A percentile compares a stretch with the other conserved stretches of the same genome.
Evolutionary conservation across 1,140 invertebrate genomes (phyloP).

Genomic region (Holotrichia oblita): DNA sequence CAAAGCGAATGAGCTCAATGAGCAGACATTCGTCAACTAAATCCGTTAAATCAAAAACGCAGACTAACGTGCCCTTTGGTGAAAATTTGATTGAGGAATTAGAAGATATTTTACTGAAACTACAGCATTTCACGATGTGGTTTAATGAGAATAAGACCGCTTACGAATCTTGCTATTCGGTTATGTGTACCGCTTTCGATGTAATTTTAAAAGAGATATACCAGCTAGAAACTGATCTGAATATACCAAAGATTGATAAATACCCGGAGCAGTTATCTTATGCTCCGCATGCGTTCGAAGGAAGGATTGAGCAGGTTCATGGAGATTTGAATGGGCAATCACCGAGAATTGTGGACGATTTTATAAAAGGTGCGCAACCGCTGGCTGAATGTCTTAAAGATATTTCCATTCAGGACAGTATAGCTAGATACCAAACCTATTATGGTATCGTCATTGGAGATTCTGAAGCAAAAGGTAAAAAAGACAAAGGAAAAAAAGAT

Average conservation of each 20-base stretch:
- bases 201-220: not conserved
- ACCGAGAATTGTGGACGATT: not conserved
- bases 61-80: not conserved
- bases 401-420: not conserved
- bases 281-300: not conserved
- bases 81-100: not conserved
- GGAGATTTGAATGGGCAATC: not conserved
- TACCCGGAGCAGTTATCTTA: not conserved
- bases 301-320: not conserved
- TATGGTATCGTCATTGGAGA: not conserved
- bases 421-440: not conserved
- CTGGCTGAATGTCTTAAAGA: conserved; percentile 18
- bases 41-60: not conserved
- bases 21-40: not conserved
- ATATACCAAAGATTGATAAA: not conserved
- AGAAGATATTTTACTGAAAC: conserved; percentile 25
- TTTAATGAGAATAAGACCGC: not conserved
- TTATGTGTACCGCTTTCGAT: conserved; percentile 18
- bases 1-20: too few species aligned
- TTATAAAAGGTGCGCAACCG: not conserved
- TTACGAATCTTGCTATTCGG: conserved; percentile 10
- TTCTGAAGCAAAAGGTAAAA: not conserved
- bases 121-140: conserved; percentile 16
- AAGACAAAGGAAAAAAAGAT: not conserved
- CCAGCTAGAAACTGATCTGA: not conserved